Evolutionary conservation across 2,888 invertebrate species (phyloP), one percentile per base, ranked within the genome.

Genomic region (Tubulanus polymorphus): DNA sequence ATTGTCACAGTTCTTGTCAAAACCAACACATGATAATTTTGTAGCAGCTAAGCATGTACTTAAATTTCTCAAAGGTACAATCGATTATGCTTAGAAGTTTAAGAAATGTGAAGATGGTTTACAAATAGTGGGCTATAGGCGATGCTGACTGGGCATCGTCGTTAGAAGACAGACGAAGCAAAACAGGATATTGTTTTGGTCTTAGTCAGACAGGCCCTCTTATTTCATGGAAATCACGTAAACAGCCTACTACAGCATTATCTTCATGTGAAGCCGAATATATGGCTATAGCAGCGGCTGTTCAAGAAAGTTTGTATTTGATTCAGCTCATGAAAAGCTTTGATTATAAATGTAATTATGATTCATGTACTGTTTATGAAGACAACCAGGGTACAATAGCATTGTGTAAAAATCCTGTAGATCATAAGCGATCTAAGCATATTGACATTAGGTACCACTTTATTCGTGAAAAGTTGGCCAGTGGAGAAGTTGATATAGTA

Each of bases 201-300:
- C 29, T 56, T 20, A 25, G 45, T n/a, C 27, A 56, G 27, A 18
- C 18, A 10, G 30, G 50, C 29, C 45, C 59, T 37, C 53, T 30
- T 28, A 62, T 57, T 12, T 53, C 55, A 1, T 63, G 61, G 60
- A 51, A 28, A 20, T 49, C 48, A 6, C 58, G 54, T 35, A 53
- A 58, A 26, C 61, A 67, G 25, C 48, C 53, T 10, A 60, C 55
- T 8, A 59, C 64, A 12, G 63, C 63, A 10, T 48, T 59, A 1
- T 62, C 61, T 8, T 57, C 66, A n/a, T 57, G 60, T 48, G 67
- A 67, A 51, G 63, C 63, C 18, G 67, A 66, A 47, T 67, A 65
- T 41, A 63, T 62, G 51, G 62, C 65, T 23, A 32, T 59, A n/a
- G 51, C 57, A 37, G 53, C 54, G n/a, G 58, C 63, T n/a, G 57